Base-by-base conservation (phyloP, 2,888 invertebrate genomes). In the Rhogogaster chlorosoma region DNA sequence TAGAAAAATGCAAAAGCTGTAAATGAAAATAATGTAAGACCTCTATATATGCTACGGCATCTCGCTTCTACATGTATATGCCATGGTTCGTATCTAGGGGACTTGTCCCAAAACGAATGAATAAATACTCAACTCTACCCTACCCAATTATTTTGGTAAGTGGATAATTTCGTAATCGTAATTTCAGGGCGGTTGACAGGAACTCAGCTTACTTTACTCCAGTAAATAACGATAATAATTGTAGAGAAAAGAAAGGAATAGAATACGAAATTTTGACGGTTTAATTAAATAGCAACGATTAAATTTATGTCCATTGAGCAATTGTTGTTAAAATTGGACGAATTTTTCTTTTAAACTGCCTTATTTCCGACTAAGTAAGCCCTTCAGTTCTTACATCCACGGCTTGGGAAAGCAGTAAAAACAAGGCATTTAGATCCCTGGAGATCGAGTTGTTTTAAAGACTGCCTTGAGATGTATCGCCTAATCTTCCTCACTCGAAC, bases 381-480 rank as follows among this genome's bases (percentile, higher is more conserved):
- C 12, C 61, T 26, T 61, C 3, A 61, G 61, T 61, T 61, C 61
- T 61, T 61, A 61, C 26, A 22, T 61, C 26, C 26, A n/a, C 6
- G 26, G 61, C 61, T 61, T 61, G 61, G 61, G 22, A 53, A n/a
- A n/a, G 29, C 49, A 53, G 53, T 32, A 49, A 78, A 53, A 78
- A 32, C 49, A 18, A 36, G 26, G 53, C 32, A 45, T 49, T 32
- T 32, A 53, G 53, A 53, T 78, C 78, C 78, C 78, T 36, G 57
- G 57, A 78, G 78, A 78, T 78, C 78, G 78, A 32, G 78, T 57
- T 57, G 78, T 57, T 78, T 78, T 78, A 78, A 78, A 78, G 77
- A 78, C 77, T 78, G 29, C 32, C 53, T 57, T 53, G 53, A 78
- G 78, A 78, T 78, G 78, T 78, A 78, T 78, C 22, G 36, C 78